Conservation (phyloP, 2,888 invertebrate genomes). For the Nesidiocoris tenuis region DNA sequence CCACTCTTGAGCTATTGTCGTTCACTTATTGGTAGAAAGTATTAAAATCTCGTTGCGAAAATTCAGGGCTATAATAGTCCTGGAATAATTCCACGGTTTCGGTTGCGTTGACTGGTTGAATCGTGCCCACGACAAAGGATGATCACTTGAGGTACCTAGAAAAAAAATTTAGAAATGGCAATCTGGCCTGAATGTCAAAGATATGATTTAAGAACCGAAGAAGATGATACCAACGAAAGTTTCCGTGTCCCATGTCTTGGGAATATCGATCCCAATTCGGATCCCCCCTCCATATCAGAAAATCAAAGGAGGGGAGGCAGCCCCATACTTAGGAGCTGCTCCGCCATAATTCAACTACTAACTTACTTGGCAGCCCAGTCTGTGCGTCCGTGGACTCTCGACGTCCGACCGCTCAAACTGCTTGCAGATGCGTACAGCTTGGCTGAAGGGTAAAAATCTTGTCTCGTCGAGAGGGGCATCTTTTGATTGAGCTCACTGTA, state of each 20-base stretch:
- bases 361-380: slow-evolving; percentile 80
- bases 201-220: background rate
- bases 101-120: background rate
- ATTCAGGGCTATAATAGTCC: background rate
- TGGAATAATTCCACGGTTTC: background rate
- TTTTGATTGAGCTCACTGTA: slow-evolving; percentile 50
- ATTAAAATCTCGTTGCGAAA: background rate
- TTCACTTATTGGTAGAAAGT: background rate
- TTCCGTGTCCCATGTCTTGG: too few species aligned
- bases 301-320: too few species aligned
- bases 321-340: too few species aligned
- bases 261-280: too few species aligned
- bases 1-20: background rate
- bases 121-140: background rate
- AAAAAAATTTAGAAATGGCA: background rate
- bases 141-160: background rate
- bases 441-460: slow-evolving; percentile 48
- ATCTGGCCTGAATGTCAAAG: background rate
- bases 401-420: slow-evolving; percentile 46
- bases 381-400: slow-evolving; percentile 61
- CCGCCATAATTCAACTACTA: background rate
- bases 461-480: slow-evolving; percentile 49
- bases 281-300: too few species aligned
- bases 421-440: slow-evolving; percentile 47
- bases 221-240: too few species aligned